phyloP scores from a whole-genome alignment of 2,113 vertebrate species.

The Nymphicus hollandicus region DNA sequence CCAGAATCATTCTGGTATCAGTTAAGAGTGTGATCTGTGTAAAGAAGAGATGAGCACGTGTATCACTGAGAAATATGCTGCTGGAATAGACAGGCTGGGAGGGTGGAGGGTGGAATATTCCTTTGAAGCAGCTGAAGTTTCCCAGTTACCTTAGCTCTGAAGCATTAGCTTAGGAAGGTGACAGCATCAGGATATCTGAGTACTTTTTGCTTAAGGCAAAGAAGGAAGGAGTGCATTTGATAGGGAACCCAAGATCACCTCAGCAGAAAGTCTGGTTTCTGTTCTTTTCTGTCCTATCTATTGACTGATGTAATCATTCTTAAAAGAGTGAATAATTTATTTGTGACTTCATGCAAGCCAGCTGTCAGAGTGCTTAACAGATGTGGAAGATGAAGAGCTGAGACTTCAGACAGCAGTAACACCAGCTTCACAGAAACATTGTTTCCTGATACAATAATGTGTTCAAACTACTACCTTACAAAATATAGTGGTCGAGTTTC shows the following conservation, averaged over 20 bases:
- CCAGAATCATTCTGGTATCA: not conserved
- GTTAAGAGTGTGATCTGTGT: not conserved
- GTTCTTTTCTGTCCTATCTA: not conserved
- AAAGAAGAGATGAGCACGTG: not conserved
- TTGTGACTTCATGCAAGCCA: not conserved
- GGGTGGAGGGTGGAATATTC: not conserved
- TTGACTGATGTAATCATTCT: not conserved
- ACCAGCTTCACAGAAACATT: not conserved
- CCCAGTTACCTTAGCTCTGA: not conserved
- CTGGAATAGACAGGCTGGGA: not conserved
- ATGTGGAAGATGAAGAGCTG: not conserved
- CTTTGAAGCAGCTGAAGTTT: not conserved
- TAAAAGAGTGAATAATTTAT: constrained; percentile 42
- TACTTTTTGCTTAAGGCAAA: not conserved
- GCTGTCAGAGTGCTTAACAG: not conserved
- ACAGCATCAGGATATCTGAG: not conserved
- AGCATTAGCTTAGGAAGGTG: not conserved
- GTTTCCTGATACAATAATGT: not conserved
- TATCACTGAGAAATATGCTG: not conserved
- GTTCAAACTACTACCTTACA: not conserved
- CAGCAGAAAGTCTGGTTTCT: not conserved
- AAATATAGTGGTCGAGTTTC: not conserved
- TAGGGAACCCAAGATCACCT: not conserved
- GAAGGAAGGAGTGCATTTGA: not conserved
- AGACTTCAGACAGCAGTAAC: not conserved